These are phyloP conservation scores for Euleptes europaea DNA, from an alignment of 2,113 vertebrate genomes.

Conservation along the genomic window DNA sequence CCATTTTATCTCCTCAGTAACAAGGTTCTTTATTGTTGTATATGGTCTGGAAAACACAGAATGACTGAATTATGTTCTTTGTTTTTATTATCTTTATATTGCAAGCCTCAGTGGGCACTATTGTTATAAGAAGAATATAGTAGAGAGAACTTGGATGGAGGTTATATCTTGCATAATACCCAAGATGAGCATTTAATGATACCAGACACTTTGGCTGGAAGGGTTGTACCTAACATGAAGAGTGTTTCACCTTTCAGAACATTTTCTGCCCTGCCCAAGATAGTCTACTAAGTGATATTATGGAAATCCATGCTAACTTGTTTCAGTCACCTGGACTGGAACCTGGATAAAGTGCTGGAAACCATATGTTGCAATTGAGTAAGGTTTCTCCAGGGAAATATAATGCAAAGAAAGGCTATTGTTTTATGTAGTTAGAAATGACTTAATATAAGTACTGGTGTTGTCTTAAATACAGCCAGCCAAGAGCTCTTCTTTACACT, in stretches of 20 bases:
- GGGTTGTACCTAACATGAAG: not conserved
- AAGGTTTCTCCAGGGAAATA: constrained; percentile 3
- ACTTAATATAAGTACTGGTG: not conserved
- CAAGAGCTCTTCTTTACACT: constrained; percentile 31
- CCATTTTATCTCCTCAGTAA: not conserved
- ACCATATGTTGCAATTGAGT: not conserved
- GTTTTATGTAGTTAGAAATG: constrained; percentile 1
- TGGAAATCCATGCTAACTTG: constrained; percentile 19
- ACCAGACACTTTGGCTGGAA: not conserved
- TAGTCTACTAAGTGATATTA: not conserved
- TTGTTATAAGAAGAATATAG: constrained; percentile 6
- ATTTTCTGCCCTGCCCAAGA: constrained; percentile 2
- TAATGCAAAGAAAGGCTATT: not conserved
- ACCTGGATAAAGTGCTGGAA: constrained; percentile 26
- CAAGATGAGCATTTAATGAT: constrained; percentile 12
- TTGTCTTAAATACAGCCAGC: constrained; percentile 30
- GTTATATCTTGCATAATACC: not conserved
- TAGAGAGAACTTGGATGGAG: not conserved
- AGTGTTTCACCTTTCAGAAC: not conserved
- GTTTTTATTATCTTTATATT: constrained; percentile 7
- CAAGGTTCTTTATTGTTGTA: not conserved
- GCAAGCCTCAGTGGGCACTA: not conserved
- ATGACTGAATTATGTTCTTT: constrained; percentile 7
- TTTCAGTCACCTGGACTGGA: constrained; percentile 32
- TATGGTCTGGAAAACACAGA: not conserved